Percentiles rank a stretch among this genome's conserved stretches.
Evolutionary conservation across 2,797 vertebrate genomes (phyloP).

Genomic region (Crossoptilon crossoptilon): DNA sequence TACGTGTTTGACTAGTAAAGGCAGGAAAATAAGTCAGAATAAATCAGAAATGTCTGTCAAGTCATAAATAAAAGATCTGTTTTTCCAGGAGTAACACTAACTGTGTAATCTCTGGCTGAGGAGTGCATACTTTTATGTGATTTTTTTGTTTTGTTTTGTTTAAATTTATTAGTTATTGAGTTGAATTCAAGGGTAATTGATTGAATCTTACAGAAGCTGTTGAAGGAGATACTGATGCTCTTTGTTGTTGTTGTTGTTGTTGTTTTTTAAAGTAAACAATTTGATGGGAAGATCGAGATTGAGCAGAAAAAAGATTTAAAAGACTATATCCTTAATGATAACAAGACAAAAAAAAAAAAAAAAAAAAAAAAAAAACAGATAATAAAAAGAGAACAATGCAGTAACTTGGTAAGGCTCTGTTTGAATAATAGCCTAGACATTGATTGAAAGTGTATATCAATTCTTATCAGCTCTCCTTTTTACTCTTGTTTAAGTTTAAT

Average conservation of each 20-base stretch:
- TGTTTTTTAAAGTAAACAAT: background rate
- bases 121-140: background rate
- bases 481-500: slow-evolving; percentile 5
- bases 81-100: too few species aligned
- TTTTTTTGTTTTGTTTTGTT: background rate
- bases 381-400: background rate
- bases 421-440: background rate
- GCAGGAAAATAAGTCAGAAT: too few species aligned
- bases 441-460: background rate
- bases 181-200: background rate
- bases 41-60: too few species aligned
- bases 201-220: background rate
- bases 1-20: too few species aligned
- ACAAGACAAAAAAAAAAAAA: background rate
- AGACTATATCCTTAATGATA: fast-evolving
- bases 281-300: background rate
- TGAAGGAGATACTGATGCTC: background rate
- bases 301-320: background rate
- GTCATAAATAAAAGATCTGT: too few species aligned
- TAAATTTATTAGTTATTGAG: background rate
- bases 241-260: too few species aligned
- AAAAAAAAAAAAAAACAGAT: background rate
- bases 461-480: background rate
- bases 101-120: background rate
- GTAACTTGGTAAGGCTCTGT: background rate